Evolutionary conservation across 2,797 vertebrate species (phyloP).

Genomic region (Rhinoraja longicauda): DNA sequence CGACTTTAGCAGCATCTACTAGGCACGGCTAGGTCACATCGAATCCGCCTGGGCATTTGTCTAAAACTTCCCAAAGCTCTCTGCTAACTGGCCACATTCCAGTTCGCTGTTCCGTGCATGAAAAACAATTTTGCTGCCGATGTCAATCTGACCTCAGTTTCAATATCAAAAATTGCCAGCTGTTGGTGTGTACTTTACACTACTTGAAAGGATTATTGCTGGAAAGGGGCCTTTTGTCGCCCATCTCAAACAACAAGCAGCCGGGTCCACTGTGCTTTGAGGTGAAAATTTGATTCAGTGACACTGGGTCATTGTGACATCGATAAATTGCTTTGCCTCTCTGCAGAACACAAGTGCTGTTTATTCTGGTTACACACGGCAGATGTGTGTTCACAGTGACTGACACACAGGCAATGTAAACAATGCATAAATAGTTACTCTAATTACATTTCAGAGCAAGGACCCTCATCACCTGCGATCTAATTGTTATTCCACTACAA

Average conservation of each 20-base stretch:
- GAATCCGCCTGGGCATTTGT: background rate
- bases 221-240: slow-evolving; percentile 19
- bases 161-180: background rate
- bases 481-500: background rate
- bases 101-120: background rate
- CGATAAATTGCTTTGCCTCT: slow-evolving; percentile 24
- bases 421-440: slow-evolving; percentile 23
- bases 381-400: slow-evolving; percentile 21
- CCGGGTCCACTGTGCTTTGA: background rate
- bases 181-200: slow-evolving; percentile 11
- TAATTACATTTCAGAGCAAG: slow-evolving; percentile 1
- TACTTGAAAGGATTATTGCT: slow-evolving; percentile 21
- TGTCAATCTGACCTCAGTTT: background rate
- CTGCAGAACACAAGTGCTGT: background rate
- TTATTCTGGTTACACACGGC: slow-evolving; percentile 26
- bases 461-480: background rate
- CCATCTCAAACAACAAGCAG: background rate
- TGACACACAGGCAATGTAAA: background rate
- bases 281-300: slow-evolving; percentile 33
- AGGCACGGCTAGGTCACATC: background rate
- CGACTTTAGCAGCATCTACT: background rate
- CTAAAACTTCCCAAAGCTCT: background rate
- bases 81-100: background rate
- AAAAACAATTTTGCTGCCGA: background rate
- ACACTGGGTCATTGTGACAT: background rate